Evolutionary conservation across 2,113 vertebrate genomes (phyloP), one percentile per base, ranked within the genome.

Genomic region (Lepidiolamprologus cunningtoni): DNA sequence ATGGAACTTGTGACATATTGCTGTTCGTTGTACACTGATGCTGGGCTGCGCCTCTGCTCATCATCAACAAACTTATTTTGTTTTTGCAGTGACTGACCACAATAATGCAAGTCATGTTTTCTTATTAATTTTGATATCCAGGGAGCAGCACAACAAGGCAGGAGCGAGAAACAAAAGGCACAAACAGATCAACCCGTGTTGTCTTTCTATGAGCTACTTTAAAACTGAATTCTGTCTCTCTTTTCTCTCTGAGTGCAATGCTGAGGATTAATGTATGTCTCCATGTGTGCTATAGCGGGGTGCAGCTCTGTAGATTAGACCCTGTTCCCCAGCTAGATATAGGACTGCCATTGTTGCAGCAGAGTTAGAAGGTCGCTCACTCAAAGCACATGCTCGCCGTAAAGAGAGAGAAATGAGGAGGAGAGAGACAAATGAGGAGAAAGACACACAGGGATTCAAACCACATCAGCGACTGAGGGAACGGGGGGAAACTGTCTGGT

Each of bases 1-100:
- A 92, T 88, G 82, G 91, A 93, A 94, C 91, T 91, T 85, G 84
- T 88, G 90, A 93, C 90, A 91, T 89, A 92, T 91, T 88, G 80
- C 86, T 79, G 87, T 79, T 83, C 91, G 91, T 90, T 81, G 58
- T 80, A 89, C 89, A 86, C 88, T 82, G 84, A 86, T 45, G 45
- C 80, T 5, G 53, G 57, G 86, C 83, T 89, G 73, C 23, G 82
- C 86, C 85, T 87, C 86, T 79, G 73, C 83, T 93, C 86, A 86
- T 92, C 88, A 85, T 73, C 84, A 82, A 37, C 93, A 89, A 86
- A 93, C 82, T 82, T 92, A 57, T 89, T 89, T 88, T 31, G 19
- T 86, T 71, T 85, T 86, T 82, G 58, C 57, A 1, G n/a, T 73
- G 61, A 73, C 71, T 90, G 91, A 86, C 89, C 88, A n/a, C 28